Conservation (phyloP, 2,888 invertebrate genomes). For the Drosophila putrida region DNA sequence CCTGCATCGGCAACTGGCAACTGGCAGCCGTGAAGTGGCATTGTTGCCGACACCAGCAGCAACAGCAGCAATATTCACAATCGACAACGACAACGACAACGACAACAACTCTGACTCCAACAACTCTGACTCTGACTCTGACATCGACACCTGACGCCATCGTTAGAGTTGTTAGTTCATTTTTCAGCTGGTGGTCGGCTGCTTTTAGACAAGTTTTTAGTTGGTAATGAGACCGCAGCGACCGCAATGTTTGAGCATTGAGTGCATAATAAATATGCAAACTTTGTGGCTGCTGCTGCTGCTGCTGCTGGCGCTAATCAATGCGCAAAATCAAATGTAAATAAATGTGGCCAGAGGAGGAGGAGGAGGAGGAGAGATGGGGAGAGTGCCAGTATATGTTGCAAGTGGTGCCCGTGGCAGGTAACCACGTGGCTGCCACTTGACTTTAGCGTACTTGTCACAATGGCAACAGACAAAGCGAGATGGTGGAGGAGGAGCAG, state of each 20-base stretch:
- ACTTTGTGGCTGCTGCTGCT: constrained; percentile 63
- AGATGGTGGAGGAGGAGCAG: not conserved
- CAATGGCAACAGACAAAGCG: constrained; percentile 47
- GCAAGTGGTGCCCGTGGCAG: constrained; percentile 40
- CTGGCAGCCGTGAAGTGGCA: constrained; percentile 9
- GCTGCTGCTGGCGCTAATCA: constrained; percentile 60
- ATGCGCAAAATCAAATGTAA: constrained; percentile 68
- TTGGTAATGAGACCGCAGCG: constrained; percentile 55
- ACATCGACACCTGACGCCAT: constrained; percentile 29
- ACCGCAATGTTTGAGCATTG: constrained; percentile 61
- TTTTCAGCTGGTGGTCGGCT: constrained; percentile 44
- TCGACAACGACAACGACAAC: constrained; percentile 7
- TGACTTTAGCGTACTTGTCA: constrained; percentile 62
- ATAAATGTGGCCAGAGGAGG: constrained; percentile 28
- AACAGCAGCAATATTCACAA: constrained; percentile 5
- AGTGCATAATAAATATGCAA: constrained; percentile 76
- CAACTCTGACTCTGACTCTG: constrained; percentile 2
- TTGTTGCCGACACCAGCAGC: constrained; percentile 20
- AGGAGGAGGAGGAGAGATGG: not conserved
- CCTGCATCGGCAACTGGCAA: constrained; percentile 11
- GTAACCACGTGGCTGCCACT: constrained; percentile 65
- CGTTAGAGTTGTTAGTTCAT: constrained; percentile 19
- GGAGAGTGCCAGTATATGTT: constrained; percentile 18
- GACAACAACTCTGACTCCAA: not conserved
- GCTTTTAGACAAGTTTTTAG: constrained; percentile 56